Base-by-base conservation (phyloP, 2,888 invertebrate species). In the Serripes groenlandicus region DNA sequence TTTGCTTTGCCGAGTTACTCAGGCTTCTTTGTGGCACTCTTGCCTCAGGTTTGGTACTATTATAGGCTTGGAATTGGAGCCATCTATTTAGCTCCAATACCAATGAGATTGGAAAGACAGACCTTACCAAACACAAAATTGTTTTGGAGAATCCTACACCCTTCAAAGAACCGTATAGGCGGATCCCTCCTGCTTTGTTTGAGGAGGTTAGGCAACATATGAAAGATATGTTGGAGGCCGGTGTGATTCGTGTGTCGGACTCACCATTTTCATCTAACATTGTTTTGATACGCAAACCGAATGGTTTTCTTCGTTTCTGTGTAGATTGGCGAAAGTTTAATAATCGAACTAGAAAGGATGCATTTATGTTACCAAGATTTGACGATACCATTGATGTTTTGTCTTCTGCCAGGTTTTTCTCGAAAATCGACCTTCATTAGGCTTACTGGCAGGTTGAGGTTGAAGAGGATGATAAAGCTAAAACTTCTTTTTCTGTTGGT, bases 151-250 rank as follows among this genome's bases (percentile, higher is more conserved):
- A 79, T 58, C 30, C 42, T 23, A 66, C 26, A 0, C 82, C 83
- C 0, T 72, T 83, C 28, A 79, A 78, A 49, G 35, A 80, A 28
- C 73, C 71, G 21, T 76, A 77, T 54, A 23, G 76, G 26, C 5
- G 80, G 1, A 75, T 83, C 3, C 77, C 76, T 26, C 75, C 80
- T 52, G 70, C 69, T 15, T 54, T 74, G 75, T 71, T 58, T 72
- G 74, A 76, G 23, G 82, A 85, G 64, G 76, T 80, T 21, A n/a
- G 64, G 18, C 37, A 70, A 9, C 82, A 83, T 68, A 15, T 85
- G 3, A 69, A 77, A 60, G 76, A 77, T 26, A 42, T 85, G 66
- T n/a, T 78, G n/a, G 77, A 58, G 7, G 35, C 62, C 30, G 75
- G 74, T 1, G 60, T 64, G 21, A 81, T 81, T 1, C 42, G 74